phyloP scores from a whole-genome alignment of 2,888 invertebrate species.

The Sarcophaga rosellei region DNA sequence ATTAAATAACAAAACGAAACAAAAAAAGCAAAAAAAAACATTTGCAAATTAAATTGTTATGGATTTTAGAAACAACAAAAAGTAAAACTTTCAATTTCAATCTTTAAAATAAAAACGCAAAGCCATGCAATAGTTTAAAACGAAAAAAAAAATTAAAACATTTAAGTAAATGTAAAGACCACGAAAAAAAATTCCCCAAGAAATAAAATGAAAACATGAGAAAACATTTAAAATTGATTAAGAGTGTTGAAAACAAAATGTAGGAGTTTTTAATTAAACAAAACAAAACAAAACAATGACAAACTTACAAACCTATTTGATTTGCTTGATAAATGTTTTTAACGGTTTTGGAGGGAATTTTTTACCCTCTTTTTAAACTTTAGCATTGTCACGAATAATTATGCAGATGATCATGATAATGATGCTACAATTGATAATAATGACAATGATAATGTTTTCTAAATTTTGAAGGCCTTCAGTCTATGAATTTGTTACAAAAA shows the following conservation, averaged over 20 bases:
- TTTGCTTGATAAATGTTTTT: not conserved
- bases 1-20: constrained; percentile 3
- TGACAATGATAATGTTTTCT: not conserved
- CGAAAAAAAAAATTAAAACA: not conserved
- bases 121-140: not conserved
- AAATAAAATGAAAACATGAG: not conserved
- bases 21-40: not conserved
- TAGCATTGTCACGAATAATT: constrained; percentile 14
- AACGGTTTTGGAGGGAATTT: not conserved
- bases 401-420: constrained; percentile 20
- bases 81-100: constrained; percentile 27
- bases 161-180: constrained; percentile 18
- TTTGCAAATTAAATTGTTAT: constrained; percentile 1
- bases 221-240: not conserved
- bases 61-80: not conserved
- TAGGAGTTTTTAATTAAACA: constrained; percentile 36
- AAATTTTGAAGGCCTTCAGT: constrained; percentile 33
- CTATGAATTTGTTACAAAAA: not conserved
- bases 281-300: not conserved
- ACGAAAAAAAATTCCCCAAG: not conserved
- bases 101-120: constrained; percentile 17
- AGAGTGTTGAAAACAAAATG: constrained; percentile 34
- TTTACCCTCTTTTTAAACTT: not conserved
- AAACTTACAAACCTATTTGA: not conserved
- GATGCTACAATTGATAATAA: constrained; percentile 14